Conservation (phyloP, 2,113 vertebrate genomes). For the Onychostruthus taczanowskii region DNA sequence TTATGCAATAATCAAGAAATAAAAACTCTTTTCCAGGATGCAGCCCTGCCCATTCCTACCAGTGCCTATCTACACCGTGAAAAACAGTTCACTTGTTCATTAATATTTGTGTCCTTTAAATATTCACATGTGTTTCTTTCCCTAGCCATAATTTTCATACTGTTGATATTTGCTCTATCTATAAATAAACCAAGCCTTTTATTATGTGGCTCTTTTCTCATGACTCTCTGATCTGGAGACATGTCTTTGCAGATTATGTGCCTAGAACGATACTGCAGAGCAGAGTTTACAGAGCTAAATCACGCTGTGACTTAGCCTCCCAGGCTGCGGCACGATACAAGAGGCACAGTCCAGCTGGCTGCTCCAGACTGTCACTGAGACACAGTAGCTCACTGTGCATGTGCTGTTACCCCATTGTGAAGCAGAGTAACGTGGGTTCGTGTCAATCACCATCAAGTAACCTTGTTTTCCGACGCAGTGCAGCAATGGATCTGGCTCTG, state of each 20-base stretch:
- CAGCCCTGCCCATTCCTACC: not conserved
- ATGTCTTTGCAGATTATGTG: not conserved
- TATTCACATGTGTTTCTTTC: not conserved
- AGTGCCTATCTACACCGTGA: not conserved
- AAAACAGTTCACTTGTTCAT: not conserved
- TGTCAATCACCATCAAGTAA: not conserved
- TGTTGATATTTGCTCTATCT: not conserved
- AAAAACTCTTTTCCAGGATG: not conserved
- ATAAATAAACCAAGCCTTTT: slow-evolving; percentile 3
- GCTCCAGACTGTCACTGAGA: not conserved
- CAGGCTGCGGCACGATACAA: not conserved
- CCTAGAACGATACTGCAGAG: not conserved
- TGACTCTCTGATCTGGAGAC: not conserved
- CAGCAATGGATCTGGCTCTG: not conserved
- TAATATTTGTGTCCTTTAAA: not conserved
- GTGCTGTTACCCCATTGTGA: not conserved
- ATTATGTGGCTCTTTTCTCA: not conserved
- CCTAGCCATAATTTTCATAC: not conserved
- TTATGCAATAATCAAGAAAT: not conserved
- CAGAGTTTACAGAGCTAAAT: not conserved
- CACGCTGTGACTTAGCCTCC: not conserved
- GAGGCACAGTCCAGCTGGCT: not conserved
- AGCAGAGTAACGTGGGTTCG: not conserved
- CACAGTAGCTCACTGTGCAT: not conserved
- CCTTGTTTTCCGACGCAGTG: not conserved